Evolutionary conservation across 2,888 invertebrate genomes (phyloP).

Genomic region (Chaetoderma sp.): DNA sequence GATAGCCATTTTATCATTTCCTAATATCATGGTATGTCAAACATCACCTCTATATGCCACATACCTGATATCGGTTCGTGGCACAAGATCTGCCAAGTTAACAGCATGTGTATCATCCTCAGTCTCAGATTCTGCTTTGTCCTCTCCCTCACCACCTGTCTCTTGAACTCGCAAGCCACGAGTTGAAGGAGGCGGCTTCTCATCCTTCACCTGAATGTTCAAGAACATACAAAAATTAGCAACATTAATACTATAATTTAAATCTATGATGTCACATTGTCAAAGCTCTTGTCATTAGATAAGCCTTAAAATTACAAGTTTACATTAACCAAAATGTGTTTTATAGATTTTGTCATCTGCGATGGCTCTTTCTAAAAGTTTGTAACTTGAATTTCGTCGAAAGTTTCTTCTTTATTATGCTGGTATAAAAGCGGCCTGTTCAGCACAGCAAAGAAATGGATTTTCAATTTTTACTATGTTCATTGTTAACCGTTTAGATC

Average conservation of each 20-base stretch:
- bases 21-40: no score
- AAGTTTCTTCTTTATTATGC: no score
- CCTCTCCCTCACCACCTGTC: constrained; percentile 69
- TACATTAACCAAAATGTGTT: background rate
- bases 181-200: constrained; percentile 81
- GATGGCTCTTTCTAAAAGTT: background rate
- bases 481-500: no score
- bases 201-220: constrained; percentile 74
- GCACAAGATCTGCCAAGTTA: constrained; percentile 79
- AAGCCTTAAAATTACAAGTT: no score
- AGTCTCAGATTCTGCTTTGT: constrained; percentile 69
- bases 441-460: no score
- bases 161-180: constrained; percentile 72
- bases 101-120: constrained; percentile 50
- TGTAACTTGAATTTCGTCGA: no score
- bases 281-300: no score
- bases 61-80: constrained; percentile 81
- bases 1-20: no score
- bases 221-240: background rate
- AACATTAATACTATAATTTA: background rate
- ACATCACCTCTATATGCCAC: no score
- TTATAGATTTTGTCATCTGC: background rate
- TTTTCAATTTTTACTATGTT: no score
- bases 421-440: no score
- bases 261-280: no score